Percentiles rank a stretch among this genome's conserved stretches.
phyloP scores from a whole-genome alignment of 2,113 vertebrate species.

The Zonotrichia leucophrys region DNA sequence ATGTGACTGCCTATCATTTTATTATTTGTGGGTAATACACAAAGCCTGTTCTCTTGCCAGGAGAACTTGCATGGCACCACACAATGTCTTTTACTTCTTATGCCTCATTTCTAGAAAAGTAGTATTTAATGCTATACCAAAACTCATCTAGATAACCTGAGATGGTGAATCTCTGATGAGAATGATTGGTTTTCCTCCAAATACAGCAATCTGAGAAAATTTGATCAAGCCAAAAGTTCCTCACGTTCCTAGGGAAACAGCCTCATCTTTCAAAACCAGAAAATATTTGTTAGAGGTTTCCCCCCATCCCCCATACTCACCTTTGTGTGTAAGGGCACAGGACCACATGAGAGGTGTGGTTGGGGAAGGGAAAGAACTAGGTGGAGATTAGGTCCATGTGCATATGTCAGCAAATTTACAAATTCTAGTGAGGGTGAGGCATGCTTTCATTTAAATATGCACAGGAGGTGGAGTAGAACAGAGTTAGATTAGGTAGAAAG shows the following conservation, averaged over 20 bases:
- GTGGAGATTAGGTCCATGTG: background rate
- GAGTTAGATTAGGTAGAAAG: background rate
- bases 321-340: background rate
- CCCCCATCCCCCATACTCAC: rapidly evolving
- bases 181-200: background rate
- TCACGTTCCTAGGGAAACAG: background rate
- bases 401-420: background rate
- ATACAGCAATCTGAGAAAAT: background rate
- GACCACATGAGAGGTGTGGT: background rate
- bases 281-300: background rate
- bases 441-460: background rate
- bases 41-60: background rate
- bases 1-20: background rate
- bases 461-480: background rate
- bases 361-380: background rate
- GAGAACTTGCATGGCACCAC: background rate
- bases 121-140: background rate
- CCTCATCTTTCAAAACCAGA: background rate
- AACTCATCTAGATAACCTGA: background rate
- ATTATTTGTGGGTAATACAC: background rate
- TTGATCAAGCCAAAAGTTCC: background rate
- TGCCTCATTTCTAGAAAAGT: background rate
- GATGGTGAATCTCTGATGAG: background rate
- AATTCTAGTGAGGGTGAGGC: background rate
- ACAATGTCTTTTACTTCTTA: background rate